These are phyloP conservation scores for Chymomyza procnemis DNA, from an alignment of 2,888 invertebrate species.

Conservation along the genomic window DNA sequence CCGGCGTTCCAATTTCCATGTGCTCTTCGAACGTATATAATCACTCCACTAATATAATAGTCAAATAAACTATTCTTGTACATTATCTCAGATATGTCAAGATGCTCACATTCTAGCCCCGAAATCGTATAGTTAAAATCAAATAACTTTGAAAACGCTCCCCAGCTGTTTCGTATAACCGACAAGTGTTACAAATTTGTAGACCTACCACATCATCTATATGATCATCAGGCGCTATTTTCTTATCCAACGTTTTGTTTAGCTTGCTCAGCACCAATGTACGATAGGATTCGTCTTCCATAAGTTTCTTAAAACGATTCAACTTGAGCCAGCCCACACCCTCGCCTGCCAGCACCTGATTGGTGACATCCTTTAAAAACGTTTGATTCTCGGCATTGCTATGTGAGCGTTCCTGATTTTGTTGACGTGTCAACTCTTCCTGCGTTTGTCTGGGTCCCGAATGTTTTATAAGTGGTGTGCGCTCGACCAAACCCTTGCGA, in stretches of 20 bases:
- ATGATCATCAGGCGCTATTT: conserved; percentile 96
- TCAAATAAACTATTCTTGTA: no score
- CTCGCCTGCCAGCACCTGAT: conserved; percentile 77
- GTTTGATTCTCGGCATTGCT: conserved; percentile 94
- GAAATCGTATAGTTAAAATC: no score
- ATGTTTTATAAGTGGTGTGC: conserved; percentile 92
- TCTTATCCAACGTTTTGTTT: conserved; percentile 94
- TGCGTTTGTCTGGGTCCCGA: conserved; percentile 84
- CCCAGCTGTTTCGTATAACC: no score
- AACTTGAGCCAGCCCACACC: conserved; percentile 96
- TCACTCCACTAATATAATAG: no score
- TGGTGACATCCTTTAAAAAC: conserved; percentile 91
- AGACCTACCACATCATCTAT: conserved; percentile 96
- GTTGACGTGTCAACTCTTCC: conserved; percentile 84
- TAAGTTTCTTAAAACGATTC: conserved; percentile 93
- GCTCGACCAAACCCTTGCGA: conserved; percentile 90
- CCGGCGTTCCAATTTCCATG: no score
- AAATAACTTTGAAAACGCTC: no score
- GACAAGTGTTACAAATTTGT: neutral
- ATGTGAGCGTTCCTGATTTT: conserved; percentile 85
- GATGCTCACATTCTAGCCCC: no score
- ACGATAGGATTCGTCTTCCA: conserved; percentile 99
- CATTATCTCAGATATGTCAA: no score
- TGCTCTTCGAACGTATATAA: no score
- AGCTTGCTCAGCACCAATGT: conserved; percentile 96